Conservation (phyloP, 1,140 invertebrate genomes). For the Dolichoris vasculosae region DNA sequence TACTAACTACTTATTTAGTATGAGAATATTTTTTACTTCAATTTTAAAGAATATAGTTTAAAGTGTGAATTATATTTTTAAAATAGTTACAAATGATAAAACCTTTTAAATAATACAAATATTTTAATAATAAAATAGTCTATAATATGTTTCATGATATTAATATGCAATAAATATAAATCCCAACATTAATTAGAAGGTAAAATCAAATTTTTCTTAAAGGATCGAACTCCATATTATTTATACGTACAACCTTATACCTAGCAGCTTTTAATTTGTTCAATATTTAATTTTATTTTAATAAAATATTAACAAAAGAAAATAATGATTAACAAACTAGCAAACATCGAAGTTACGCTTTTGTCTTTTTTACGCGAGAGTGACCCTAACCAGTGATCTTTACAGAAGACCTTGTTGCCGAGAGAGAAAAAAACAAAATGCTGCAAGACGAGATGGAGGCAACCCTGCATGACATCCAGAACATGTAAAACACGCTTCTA, state of each 20-base stretch:
- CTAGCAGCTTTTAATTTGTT: conserved; percentile 42
- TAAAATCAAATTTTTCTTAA: not conserved
- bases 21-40: too few relatives aligned
- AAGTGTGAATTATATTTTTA: too few relatives aligned
- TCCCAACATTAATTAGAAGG: not conserved
- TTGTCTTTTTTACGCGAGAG: conserved; percentile 52
- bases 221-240: conserved; percentile 10
- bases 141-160: not conserved
- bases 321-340: conserved; percentile 40
- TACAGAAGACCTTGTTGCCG: conserved; percentile 95
- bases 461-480: conserved; percentile 99
- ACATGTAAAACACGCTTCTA: conserved; percentile 85
- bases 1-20: too few relatives aligned
- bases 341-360: conserved; percentile 45
- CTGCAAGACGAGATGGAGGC: conserved; percentile 99
- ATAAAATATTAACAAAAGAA: conserved; percentile 9
- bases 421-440: conserved; percentile 97
- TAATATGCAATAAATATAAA: conserved; percentile 9
- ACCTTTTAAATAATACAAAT: too few relatives aligned
- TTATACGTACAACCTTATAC: not conserved
- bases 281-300: conserved; percentile 40
- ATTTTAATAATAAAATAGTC: too few relatives aligned
- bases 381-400: conserved; percentile 74
- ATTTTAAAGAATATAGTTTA: too few relatives aligned
- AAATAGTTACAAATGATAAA: too few relatives aligned